A percentile compares a stretch with the other conserved stretches of the same genome.
These are phyloP conservation scores for Eurosta solidaginis DNA, from an alignment of 1,140 invertebrate genomes.

Conservation along the genomic window DNA sequence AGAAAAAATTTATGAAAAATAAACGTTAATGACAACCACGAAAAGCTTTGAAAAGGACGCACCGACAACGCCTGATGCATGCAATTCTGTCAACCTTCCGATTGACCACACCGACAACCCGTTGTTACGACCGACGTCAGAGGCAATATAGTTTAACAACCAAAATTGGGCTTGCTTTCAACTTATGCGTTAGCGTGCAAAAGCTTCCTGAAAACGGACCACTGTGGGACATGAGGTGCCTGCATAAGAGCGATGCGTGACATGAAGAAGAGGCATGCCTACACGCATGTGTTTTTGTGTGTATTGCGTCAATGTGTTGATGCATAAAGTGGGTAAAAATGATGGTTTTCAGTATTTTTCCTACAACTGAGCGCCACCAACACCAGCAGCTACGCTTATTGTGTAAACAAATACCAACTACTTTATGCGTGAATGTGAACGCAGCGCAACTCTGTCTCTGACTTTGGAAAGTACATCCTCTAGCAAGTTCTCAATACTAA, in stretches of 20 bases:
- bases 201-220: neutral
- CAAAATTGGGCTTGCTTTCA: neutral
- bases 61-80: conserved; percentile 3
- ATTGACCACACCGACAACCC: neutral
- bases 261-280: neutral
- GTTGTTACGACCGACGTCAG: neutral
- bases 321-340: neutral
- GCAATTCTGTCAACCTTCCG: neutral
- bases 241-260: neutral
- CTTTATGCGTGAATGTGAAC: too few species aligned
- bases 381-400: neutral
- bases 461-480: neutral
- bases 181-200: neutral
- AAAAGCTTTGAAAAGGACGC: neutral
- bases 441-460: neutral
- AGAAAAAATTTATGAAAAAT: neutral
- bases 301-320: too few species aligned
- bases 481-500: neutral
- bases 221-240: neutral
- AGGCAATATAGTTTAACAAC: too few species aligned
- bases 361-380: too few species aligned
- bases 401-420: conserved; percentile 13
- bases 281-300: too few species aligned
- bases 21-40: neutral
- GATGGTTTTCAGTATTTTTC: neutral